These are phyloP conservation scores for Darevskia mixta DNA, from an alignment of 2,797 vertebrate genomes.

Conservation along the genomic window DNA sequence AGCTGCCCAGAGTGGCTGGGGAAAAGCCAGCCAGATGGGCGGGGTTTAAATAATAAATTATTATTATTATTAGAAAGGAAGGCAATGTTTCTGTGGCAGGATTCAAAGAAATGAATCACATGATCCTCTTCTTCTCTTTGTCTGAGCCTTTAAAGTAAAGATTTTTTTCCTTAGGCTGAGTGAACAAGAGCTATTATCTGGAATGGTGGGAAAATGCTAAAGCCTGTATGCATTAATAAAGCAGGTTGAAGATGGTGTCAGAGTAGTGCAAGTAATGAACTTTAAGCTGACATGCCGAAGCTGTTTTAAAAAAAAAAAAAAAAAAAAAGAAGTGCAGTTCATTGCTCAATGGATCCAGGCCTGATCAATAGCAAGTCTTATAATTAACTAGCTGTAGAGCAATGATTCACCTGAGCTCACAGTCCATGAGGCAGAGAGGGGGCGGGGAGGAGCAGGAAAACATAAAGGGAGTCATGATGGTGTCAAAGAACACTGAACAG, in stretches of 20 bases:
- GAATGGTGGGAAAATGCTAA: conserved; percentile 34
- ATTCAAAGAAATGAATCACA: not conserved
- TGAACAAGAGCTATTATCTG: conserved; percentile 38
- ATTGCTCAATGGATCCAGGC: conserved; percentile 52
- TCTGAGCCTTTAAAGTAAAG: conserved; percentile 9
- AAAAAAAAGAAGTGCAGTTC: conserved; percentile 33
- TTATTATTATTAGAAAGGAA: not conserved
- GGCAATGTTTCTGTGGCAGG: not conserved
- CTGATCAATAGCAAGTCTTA: conserved; percentile 58
- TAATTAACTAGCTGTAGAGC: conserved; percentile 65
- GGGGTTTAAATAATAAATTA: too few species aligned
- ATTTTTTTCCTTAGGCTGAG: conserved; percentile 38
- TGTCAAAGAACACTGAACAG: conserved; percentile 62
- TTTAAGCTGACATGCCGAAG: conserved; percentile 52
- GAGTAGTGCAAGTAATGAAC: conserved; percentile 36
- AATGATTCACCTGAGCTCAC: conserved; percentile 70
- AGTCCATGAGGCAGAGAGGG: conserved; percentile 64
- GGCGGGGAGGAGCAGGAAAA: conserved; percentile 51
- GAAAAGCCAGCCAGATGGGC: too few species aligned
- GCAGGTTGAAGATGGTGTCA: conserved; percentile 16
- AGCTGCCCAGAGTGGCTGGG: too few species aligned
- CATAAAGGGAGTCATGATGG: conserved; percentile 48
- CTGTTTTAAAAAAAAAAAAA: conserved; percentile 13
- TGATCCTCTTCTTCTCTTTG: conserved; percentile 27
- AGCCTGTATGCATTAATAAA: conserved; percentile 49